A percentile compares a stretch with the other conserved stretches of the same genome.
These are phyloP conservation scores for Leucoma salicis DNA, from an alignment of 2,888 invertebrate species.

Conservation along the genomic window DNA sequence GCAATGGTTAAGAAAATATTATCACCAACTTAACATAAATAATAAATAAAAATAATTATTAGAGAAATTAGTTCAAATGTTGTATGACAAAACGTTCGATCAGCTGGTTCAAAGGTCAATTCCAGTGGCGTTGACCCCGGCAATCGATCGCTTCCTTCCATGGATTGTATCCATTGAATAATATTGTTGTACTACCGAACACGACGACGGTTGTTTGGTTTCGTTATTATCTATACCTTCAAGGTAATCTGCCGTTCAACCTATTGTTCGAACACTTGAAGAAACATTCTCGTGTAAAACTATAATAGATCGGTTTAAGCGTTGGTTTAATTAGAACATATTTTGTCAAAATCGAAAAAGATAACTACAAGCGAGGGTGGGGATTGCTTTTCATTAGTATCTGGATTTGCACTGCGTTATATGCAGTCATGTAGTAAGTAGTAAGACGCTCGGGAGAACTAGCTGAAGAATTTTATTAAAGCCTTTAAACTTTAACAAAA, in stretches of 20 bases:
- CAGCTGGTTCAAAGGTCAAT: slow-evolving; percentile 80
- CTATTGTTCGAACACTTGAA: slow-evolving; percentile 8
- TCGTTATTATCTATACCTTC: slow-evolving; percentile 20
- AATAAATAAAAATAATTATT: neutral
- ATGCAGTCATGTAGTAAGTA: no score
- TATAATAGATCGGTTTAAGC: no score
- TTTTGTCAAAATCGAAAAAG: no score
- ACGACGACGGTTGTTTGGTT: slow-evolving; percentile 23
- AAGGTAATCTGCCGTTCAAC: slow-evolving; percentile 26
- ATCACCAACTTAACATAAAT: neutral
- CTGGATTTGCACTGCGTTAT: no score
- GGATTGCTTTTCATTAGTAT: no score
- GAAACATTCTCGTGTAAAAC: slow-evolving; percentile 7
- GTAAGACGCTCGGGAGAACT: no score
- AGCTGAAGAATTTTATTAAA: no score
- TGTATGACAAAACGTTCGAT: slow-evolving; percentile 51
- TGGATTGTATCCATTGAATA: slow-evolving; percentile 63
- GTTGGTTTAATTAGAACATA: no score
- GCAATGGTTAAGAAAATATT: no score
- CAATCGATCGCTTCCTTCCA: slow-evolving; percentile 77
- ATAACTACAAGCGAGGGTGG: no score
- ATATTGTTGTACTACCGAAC: slow-evolving; percentile 40
- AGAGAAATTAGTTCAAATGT: slow-evolving; percentile 23
- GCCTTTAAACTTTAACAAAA: no score
- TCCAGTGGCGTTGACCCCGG: slow-evolving; percentile 73